Conservation (phyloP, 1,140 invertebrate genomes). For the Gonioctena quinquepunctata region DNA sequence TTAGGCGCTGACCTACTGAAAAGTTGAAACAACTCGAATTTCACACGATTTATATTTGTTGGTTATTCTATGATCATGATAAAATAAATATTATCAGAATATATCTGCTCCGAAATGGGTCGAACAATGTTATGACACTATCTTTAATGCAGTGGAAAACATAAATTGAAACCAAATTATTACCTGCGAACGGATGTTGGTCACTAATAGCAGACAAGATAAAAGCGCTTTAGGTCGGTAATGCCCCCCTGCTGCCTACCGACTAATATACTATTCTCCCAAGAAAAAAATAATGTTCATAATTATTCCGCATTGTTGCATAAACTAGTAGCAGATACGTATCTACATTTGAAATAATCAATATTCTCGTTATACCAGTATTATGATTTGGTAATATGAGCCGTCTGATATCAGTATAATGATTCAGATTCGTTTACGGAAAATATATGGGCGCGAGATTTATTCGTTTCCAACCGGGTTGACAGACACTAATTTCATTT, state of each 20-base stretch:
- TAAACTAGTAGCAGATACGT: background rate
- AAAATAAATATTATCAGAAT: background rate
- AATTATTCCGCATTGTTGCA: background rate
- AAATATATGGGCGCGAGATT: background rate
- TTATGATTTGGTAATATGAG: background rate
- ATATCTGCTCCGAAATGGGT: background rate
- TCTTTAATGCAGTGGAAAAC: background rate
- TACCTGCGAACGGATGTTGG: background rate
- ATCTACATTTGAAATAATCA: background rate
- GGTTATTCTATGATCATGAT: background rate
- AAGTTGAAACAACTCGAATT: background rate
- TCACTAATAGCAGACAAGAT: background rate
- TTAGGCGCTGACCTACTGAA: background rate
- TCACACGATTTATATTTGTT: background rate
- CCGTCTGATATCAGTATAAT: background rate
- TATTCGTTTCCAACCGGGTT: background rate
- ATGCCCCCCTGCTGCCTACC: background rate
- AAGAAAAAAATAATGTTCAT: background rate
- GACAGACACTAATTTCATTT: background rate
- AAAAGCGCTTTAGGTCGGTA: background rate
- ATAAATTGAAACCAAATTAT: background rate
- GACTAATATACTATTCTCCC: no score
- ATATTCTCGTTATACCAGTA: background rate
- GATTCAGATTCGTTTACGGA: background rate
- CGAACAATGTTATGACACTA: background rate